Conservation (phyloP, 64 coral and sea anemone species). For the Stylophora pistillata region DNA sequence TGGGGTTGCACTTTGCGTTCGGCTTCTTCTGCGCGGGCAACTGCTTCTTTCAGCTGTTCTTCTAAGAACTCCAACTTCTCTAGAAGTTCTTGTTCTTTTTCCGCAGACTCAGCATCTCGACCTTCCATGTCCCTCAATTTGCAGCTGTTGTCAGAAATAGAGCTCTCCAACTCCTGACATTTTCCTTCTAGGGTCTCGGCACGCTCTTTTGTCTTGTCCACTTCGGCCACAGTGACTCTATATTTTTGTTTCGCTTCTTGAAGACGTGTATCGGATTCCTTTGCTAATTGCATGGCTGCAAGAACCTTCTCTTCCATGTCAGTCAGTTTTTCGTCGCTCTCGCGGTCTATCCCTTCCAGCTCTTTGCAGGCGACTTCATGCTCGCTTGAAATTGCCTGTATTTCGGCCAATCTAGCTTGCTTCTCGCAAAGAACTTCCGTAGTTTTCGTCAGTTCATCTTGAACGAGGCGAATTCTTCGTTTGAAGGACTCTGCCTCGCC, state of each 20-base stretch:
- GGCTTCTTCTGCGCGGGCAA: constrained; percentile 67
- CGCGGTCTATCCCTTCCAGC: constrained; percentile 51
- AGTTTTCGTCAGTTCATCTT: constrained; percentile 27
- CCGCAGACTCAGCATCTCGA: constrained; percentile 21
- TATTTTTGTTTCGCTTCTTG: constrained; percentile 53
- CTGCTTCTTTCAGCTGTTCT: constrained; percentile 40
- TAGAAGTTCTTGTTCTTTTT: constrained; percentile 26
- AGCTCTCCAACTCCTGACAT: neutral
- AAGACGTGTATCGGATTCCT: constrained; percentile 29
- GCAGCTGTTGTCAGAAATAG: neutral
- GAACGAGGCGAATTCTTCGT: constrained; percentile 48
- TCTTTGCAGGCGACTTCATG: constrained; percentile 47
- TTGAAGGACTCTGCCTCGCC: constrained; percentile 64
- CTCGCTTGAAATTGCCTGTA: neutral
- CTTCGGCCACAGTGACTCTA: constrained; percentile 34
- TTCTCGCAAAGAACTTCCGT: constrained; percentile 17
- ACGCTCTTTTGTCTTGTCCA: constrained; percentile 52
- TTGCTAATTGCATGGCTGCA: constrained; percentile 10
- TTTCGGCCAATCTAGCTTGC: constrained; percentile 3
- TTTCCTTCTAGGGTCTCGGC: neutral
- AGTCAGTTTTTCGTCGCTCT: constrained; percentile 41
- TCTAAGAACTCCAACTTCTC: constrained; percentile 60
- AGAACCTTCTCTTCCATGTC: constrained; percentile 14
- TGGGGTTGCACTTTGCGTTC: constrained; percentile 79
- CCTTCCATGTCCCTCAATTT: constrained; percentile 14